Percentiles rank a stretch among this genome's conserved stretches.
These are phyloP conservation scores for Autographa pulchrina DNA, from an alignment of 2,888 invertebrate species.

Conservation along the genomic window DNA sequence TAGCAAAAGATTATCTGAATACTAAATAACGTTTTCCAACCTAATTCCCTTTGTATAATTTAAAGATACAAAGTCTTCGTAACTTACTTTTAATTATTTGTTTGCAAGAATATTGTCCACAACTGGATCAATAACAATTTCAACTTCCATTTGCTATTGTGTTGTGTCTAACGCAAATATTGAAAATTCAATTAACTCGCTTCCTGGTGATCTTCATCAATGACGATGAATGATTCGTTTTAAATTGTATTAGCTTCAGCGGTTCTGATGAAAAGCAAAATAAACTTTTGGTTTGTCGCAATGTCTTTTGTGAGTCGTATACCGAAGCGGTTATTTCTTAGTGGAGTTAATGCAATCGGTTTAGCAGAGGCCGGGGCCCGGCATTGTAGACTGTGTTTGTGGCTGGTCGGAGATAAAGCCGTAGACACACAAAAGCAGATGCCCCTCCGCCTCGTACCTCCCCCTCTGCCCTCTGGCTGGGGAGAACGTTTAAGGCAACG, in stretches of 20 bases:
- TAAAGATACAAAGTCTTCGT: background rate
- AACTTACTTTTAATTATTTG: background rate
- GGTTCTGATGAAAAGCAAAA: slow-evolving; percentile 40
- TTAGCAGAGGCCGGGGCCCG: slow-evolving; percentile 65
- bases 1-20: slow-evolving; percentile 20
- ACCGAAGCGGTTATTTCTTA: slow-evolving; percentile 62
- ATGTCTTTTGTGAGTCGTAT: slow-evolving; percentile 59
- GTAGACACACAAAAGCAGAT: slow-evolving; percentile 78
- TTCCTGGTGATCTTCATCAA: slow-evolving; percentile 53
- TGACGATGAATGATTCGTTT: slow-evolving; percentile 54
- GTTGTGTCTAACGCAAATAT: slow-evolving; percentile 38
- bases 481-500: slow-evolving; percentile 80
- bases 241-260: slow-evolving; percentile 51
- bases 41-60: background rate
- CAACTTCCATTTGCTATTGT: slow-evolving; percentile 21
- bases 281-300: slow-evolving; percentile 61
- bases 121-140: slow-evolving; percentile 16
- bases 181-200: slow-evolving; percentile 60
- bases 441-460: slow-evolving; percentile 64
- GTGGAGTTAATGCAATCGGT: slow-evolving; percentile 78
- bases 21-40: background rate
- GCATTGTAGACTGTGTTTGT: slow-evolving; percentile 70
- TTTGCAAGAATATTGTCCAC: background rate
- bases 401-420: slow-evolving; percentile 78
- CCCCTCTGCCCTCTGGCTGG: slow-evolving; percentile 61